Base-by-base conservation (phyloP, 2,797 vertebrate genomes). In the Syngnathus rostellatus region DNA sequence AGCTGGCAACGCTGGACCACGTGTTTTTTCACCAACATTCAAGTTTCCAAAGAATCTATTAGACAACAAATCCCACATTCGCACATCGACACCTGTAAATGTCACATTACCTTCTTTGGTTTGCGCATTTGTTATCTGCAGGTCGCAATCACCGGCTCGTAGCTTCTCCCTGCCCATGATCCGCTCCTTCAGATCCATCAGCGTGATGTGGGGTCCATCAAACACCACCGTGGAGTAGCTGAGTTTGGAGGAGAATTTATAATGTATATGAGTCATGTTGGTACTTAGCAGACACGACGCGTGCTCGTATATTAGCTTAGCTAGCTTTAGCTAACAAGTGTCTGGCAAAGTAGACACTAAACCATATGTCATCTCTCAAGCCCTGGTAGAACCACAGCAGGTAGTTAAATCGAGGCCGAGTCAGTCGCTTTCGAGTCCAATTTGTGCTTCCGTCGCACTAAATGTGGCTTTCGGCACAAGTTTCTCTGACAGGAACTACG, bases 241-340 rank as follows among this genome's bases (percentile, higher is more conserved):
- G 69, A 96, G 96, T 88, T 95, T 98, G 51, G 96, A 97, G 60
- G 93, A 98, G 86, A 99, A 99, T 87, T 99, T 98, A 81, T 99
- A 99, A 78, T 98, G 97, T 65, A 98, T 90, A 84, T 95, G 95
- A 85, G 95, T 92, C 97, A 98, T 99, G 73, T 3, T 85, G 75
- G 25, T 11, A 25, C 8, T 0, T 43, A 51, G 21, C 23, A 37
- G 41, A 2, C n/a, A 2, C 39, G 57, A n/a, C 3, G 31, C 25
- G 72, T 78, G 64, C 67, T 76, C n/a, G 63, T 40, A 72, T 77
- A 73, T 79, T 69, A 73, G 77, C 75, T 73, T 45, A 78, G 75
- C 80, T 43, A 68, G 8, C 23, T 80, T 78, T 85, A 88, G 69
- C 76, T 64, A 75, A 77, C 67, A 68, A 70, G 53, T 59, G 73